Base-by-base conservation (phyloP, 2,113 vertebrate genomes). In the Synchiropus splendidus region DNA sequence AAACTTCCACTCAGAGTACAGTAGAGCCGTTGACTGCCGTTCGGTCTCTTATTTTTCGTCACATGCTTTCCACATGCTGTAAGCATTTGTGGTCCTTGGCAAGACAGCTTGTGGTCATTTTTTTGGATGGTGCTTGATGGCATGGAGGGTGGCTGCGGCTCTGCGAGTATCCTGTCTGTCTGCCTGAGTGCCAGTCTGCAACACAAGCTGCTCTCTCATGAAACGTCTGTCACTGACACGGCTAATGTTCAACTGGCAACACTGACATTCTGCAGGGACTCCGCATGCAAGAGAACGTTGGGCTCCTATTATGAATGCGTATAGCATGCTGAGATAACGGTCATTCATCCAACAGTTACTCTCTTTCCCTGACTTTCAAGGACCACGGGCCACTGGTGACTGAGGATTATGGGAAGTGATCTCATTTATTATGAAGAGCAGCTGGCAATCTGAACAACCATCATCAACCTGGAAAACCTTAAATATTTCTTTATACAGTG, bases 51-150 rank as follows among this genome's bases (percentile, higher is more conserved):
- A 59, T 76, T 74, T 56, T 49, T 58, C 57, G 43, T 41, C 36
- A 57, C 78, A 86, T 85, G 80, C 72, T 75, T 85, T 86, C 83
- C 83, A 79, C 70, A 80, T 82, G 79, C 72, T 62, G 79, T 83
- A 79, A 84, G 76, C 55, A 55, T 34, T 81, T 85, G 75, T 64
- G 75, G 78, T 59, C 31, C 49, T 42, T 85, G 80, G 83, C 75
- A 67, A 31, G 48, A 49, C 58, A 27, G 66, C 55, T 45, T 81
- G 78, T 34, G 73, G 79, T 85, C 76, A 83, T 78, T 61, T 60
- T 27, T 27, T 62, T 82, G 84, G 82, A 78, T 56, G 43, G 12
- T 18, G 54, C 58, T 63, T n/a, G n/a, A 70, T 67, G 64, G 58
- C 63, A 61, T 71, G 78, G 77, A 77, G 78, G 72, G 61, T 60